These are phyloP conservation scores for Acropora yongei DNA, from an alignment of 64 coral and sea anemone genomes.

Conservation along the genomic window DNA sequence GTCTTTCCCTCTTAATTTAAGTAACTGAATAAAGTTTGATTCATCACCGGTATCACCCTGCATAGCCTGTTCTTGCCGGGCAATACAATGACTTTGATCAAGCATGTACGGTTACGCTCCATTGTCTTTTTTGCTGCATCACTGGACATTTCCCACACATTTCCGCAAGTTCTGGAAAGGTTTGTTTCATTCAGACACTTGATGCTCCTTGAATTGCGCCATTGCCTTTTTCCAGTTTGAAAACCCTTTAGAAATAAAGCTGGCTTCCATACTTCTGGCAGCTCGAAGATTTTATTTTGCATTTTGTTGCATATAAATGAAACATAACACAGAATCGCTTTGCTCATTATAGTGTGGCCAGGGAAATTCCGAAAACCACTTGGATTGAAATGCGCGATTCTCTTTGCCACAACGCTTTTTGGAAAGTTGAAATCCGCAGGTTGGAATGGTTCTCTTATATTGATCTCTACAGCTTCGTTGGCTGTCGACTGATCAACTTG, in stretches of 20 bases:
- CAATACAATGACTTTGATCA: too few species aligned
- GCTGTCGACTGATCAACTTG: conserved; percentile 33
- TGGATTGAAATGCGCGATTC: conserved; percentile 31
- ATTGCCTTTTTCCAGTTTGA: conserved; percentile 26
- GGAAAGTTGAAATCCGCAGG: conserved; percentile 45
- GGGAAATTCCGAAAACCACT: conserved; percentile 38
- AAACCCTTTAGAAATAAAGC: conserved; percentile 28
- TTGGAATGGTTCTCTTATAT: conserved; percentile 29
- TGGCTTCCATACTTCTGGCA: neutral
- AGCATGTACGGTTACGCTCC: too few species aligned
- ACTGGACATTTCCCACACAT: conserved; percentile 5
- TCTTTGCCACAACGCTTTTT: neutral
- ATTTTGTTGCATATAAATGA: conserved; percentile 25
- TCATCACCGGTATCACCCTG: too few species aligned
- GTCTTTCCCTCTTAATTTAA: too few species aligned
- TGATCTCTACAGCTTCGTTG: conserved; percentile 19
- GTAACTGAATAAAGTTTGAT: too few species aligned
- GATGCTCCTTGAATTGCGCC: conserved; percentile 19
- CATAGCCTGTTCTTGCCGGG: too few species aligned
- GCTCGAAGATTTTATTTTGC: conserved; percentile 20
- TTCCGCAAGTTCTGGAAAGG: conserved; percentile 12
- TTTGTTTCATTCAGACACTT: conserved; percentile 40
- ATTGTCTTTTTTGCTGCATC: too few species aligned
- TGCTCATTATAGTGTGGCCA: too few species aligned
- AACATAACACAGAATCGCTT: too few species aligned